Conservation (phyloP, 2,113 vertebrate species). For the Atherinomorus stipes region DNA sequence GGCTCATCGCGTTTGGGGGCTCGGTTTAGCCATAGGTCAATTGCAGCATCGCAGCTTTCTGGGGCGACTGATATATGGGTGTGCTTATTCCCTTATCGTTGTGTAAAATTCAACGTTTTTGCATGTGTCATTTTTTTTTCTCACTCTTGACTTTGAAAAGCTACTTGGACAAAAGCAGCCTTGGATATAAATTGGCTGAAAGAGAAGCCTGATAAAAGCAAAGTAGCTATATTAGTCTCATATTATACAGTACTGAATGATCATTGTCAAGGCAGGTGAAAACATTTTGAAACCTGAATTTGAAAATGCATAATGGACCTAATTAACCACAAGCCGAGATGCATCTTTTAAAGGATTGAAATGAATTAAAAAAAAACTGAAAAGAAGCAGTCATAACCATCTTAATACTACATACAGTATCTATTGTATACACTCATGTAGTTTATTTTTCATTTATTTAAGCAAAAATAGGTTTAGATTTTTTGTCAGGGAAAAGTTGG, state of each 20-base stretch:
- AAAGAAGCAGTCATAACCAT: not conserved
- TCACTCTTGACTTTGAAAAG: slow-evolving; percentile 30
- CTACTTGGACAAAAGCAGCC: slow-evolving; percentile 23
- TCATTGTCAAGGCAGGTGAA: slow-evolving; percentile 3
- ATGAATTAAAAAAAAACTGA: not conserved
- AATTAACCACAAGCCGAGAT: not conserved
- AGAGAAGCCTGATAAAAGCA: not conserved
- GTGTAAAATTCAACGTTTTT: not conserved
- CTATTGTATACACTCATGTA: not conserved
- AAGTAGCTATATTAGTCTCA: slow-evolving; percentile 4
- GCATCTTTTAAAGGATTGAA: not conserved
- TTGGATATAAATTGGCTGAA: slow-evolving; percentile 20
- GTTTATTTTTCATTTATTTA: not conserved
- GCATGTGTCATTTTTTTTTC: not conserved
- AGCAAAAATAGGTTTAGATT: not conserved
- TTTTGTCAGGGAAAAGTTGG: not conserved
- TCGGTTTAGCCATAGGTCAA: no score
- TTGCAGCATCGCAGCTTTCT: no score
- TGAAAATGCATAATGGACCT: slow-evolving; percentile 13
- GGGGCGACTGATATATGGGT: slow-evolving; percentile 3
- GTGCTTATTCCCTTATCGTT: slow-evolving; percentile 2
- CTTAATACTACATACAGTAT: not conserved
- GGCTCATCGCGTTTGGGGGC: no score
- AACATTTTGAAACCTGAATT: slow-evolving; percentile 11
- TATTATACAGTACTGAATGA: slow-evolving; percentile 33